Evolutionary conservation across 1,140 invertebrate species (phyloP).

Genomic region (Cotesia chilonis): DNA sequence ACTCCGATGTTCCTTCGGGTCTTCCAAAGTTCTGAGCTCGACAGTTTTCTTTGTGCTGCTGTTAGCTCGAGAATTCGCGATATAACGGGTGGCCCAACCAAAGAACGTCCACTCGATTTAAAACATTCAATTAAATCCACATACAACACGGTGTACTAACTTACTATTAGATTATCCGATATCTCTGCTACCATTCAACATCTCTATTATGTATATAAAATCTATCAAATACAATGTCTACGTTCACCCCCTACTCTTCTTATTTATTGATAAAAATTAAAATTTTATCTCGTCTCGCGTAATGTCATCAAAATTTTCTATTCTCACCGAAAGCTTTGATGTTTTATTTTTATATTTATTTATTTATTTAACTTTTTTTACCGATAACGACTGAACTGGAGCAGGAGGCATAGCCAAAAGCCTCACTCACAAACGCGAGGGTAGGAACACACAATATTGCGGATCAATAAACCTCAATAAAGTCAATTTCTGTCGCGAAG

Average conservation of each 20-base stretch:
- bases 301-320: not conserved
- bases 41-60: constrained; percentile 43
- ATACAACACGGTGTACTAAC: not conserved
- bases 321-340: constrained; percentile 23
- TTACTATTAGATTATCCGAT: too few relatives aligned
- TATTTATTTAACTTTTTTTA: constrained; percentile 19
- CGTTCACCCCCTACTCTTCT: too few relatives aligned
- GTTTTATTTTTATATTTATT: constrained; percentile 18
- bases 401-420: constrained; percentile 27
- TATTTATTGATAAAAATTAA: not conserved
- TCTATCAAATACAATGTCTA: too few relatives aligned
- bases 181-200: too few relatives aligned
- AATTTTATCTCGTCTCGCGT: constrained; percentile 5
- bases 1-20: constrained; percentile 32
- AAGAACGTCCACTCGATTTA: not conserved
- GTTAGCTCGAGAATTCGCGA: constrained; percentile 31
- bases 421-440: constrained; percentile 22
- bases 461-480: constrained; percentile 67
- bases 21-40: constrained; percentile 39
- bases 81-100: constrained; percentile 39
- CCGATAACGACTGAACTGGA: not conserved
- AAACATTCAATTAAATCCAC: constrained; percentile 3
- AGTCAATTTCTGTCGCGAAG: constrained; percentile 66
- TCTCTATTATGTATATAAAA: too few relatives aligned
- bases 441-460: constrained; percentile 60